Evolutionary conservation across 1,140 invertebrate genomes (phyloP), one percentile per base, ranked within the genome.

Genomic region (Armadillidium nasatum): DNA sequence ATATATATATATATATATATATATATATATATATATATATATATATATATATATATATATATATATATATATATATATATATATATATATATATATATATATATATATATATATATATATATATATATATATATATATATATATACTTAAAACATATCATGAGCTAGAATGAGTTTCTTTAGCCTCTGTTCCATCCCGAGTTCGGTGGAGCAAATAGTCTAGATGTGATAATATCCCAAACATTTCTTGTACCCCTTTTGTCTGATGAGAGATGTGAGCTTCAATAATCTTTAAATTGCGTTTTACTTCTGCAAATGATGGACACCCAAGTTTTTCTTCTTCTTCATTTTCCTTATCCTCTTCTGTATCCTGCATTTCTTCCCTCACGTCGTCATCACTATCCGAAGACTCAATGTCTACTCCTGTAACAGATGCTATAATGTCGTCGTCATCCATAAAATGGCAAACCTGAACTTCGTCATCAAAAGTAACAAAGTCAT

Each of bases 401-500:
- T 78, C 77, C 15, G 77, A 75, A n/a, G 77, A 76, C 66, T 78
- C 77, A 50, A 76, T 43, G 44, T 78, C 77, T 10, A 74, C 74
- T 50, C 77, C 74, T 3, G 76, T 78, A 10, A 80, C 77, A 4
- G 74, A 50, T 10, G 75, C 77, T 72, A 80, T 80, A 23, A 80
- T 80, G 19, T 78, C 77, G 67, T 80, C 79, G n/a, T 80, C 77
- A 67, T 78, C 77, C 79, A 78, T 78, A 44, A 78, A 67, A 45
- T 80, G 76, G 46, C 79, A 78, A n/a, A 78, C 76, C 50, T 76
- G 79, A 11, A 80, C 71, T n/a, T 76, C 76, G 73, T 78, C 76
- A 72, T 80, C 79, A 74, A 80, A 80, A 23, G 73, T 76, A n/a
- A 80, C 77, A 73, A 75, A 80, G 44, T 80, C 79, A 50, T 80